phyloP scores from a whole-genome alignment of 2,113 vertebrate genomes.

The Sorex araneus region DNA sequence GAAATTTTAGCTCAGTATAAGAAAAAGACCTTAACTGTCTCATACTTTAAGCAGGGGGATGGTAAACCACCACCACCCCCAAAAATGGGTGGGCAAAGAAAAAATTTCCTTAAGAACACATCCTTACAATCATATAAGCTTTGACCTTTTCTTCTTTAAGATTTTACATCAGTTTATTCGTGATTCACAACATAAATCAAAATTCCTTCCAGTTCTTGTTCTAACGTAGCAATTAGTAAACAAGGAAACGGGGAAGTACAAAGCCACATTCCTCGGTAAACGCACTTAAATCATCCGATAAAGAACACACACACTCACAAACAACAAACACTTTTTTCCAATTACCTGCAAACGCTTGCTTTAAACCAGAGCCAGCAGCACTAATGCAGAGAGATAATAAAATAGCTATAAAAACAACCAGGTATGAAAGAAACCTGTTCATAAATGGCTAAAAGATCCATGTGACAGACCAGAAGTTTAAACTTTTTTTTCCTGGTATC shows the following conservation, averaged over 20 bases:
- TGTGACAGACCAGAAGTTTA: conserved; percentile 84
- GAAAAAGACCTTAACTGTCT: conserved; percentile 53
- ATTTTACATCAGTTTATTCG: conserved; percentile 74
- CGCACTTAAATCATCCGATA: conserved; percentile 67
- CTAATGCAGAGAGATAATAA: conserved; percentile 86
- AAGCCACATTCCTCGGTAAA: conserved; percentile 77
- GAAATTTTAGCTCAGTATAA: conserved; percentile 44
- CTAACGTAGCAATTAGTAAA: conserved; percentile 69
- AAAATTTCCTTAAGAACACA: conserved; percentile 55
- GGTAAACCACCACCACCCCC: conserved; percentile 11
- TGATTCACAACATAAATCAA: conserved; percentile 78
- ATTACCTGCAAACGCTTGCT: conserved; percentile 88
- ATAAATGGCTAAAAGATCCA: conserved; percentile 84
- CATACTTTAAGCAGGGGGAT: not conserved
- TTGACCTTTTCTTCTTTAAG: conserved; percentile 73
- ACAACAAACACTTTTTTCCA: conserved; percentile 83
- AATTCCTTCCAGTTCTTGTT: conserved; percentile 74
- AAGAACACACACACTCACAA: conserved; percentile 80
- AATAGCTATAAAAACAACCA: conserved; percentile 84
- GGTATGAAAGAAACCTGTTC: conserved; percentile 86
- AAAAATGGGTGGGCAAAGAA: conserved; percentile 6
- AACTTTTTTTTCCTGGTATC: conserved; percentile 84
- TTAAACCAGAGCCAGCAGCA: conserved; percentile 88
- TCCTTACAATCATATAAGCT: conserved; percentile 67
- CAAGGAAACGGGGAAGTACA: conserved; percentile 75